phyloP scores from a whole-genome alignment of 2,113 vertebrate species.

The Podocnemis expansa region DNA sequence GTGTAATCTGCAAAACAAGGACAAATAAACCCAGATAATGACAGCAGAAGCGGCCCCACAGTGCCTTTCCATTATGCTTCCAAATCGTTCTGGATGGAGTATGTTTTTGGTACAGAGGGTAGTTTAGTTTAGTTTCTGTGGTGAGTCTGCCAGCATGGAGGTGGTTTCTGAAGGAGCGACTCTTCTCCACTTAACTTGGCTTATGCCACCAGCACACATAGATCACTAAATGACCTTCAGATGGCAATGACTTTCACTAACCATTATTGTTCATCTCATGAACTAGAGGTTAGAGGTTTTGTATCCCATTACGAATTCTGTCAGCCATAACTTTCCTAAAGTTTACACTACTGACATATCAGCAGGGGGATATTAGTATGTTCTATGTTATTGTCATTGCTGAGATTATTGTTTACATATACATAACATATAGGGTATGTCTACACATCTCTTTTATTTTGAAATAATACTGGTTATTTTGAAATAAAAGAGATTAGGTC shows the following conservation, averaged over 20 bases:
- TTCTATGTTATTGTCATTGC: neutral
- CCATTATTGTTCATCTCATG: neutral
- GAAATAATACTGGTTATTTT: too few species aligned
- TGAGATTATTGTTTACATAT: neutral
- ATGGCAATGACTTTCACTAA: neutral
- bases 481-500: too few species aligned
- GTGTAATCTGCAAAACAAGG: neutral
- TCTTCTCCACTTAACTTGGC: neutral
- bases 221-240: neutral
- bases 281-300: neutral
- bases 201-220: neutral
- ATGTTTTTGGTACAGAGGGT: neutral
- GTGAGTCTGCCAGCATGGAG: neutral
- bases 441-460: too few species aligned
- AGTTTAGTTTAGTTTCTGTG: neutral
- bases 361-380: neutral
- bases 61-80: rapidly evolving
- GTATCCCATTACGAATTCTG: neutral
- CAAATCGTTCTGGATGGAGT: neutral
- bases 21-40: neutral
- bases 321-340: neutral
- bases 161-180: neutral
- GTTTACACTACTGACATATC: conserved; percentile 8
- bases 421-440: neutral
- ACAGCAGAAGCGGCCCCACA: neutral